These are phyloP conservation scores for Synchiropus splendidus DNA, from an alignment of 2,113 vertebrate species.

Conservation along the genomic window DNA sequence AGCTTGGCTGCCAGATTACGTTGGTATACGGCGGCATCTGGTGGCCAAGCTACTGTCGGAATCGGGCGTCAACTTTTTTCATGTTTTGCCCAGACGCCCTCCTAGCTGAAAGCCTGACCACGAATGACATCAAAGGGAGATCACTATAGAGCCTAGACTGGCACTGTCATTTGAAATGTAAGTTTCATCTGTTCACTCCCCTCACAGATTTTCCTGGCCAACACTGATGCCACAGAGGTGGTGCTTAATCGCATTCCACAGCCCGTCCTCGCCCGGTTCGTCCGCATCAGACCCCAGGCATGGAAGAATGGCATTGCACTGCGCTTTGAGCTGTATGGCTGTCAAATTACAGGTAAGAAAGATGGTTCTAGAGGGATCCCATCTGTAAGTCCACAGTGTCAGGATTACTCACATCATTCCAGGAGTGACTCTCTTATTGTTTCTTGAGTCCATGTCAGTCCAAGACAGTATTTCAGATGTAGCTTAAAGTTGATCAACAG, in stretches of 20 bases:
- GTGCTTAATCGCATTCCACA: slow-evolving; percentile 87
- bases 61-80: slow-evolving; percentile 6
- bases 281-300: slow-evolving; percentile 84
- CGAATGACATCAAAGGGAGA: no score
- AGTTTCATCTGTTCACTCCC: slow-evolving; percentile 3
- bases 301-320: slow-evolving; percentile 90
- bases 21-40: no score
- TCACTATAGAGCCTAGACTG: no score
- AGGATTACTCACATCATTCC: no score
- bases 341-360: slow-evolving; percentile 84
- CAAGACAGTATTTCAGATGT: no score
- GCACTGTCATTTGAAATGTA: no score
- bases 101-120: no score
- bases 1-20: no score
- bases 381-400: slow-evolving; percentile 13
- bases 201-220: slow-evolving; percentile 84
- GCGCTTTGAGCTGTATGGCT: slow-evolving; percentile 91
- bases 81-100: no score
- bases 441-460: no score
- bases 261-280: slow-evolving; percentile 84
- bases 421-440: no score
- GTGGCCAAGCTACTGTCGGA: slow-evolving; percentile 27
- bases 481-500: no score
- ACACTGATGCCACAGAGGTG: slow-evolving; percentile 82
- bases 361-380: slow-evolving; percentile 12